phyloP scores from a whole-genome alignment of 1,140 invertebrate species.

The Aphelinus certus region DNA sequence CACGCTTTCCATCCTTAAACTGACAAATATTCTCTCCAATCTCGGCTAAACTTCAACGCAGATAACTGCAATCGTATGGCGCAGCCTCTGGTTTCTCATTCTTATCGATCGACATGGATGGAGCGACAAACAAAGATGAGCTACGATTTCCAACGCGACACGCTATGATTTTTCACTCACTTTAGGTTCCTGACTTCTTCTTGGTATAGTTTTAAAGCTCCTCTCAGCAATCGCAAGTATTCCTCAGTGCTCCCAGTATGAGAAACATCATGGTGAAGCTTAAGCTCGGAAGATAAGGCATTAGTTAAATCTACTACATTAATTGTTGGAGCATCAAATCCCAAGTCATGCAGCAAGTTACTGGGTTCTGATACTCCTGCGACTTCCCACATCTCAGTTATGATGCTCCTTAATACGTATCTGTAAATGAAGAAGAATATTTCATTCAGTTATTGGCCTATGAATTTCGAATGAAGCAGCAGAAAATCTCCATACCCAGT shows the following conservation, averaged over 20 bases:
- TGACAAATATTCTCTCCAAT: slow-evolving; percentile 42
- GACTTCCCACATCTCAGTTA: slow-evolving; percentile 79
- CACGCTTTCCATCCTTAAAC: slow-evolving; percentile 72
- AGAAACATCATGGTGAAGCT: slow-evolving; percentile 65
- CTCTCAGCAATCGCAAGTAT: slow-evolving; percentile 67
- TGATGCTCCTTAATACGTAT: slow-evolving; percentile 57
- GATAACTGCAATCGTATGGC: too few species aligned
- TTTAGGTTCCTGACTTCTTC: slow-evolving; percentile 70
- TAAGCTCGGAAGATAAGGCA: slow-evolving; percentile 79
- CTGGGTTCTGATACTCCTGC: slow-evolving; percentile 73
- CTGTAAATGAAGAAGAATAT: slow-evolving; percentile 40
- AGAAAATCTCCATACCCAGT: slow-evolving; percentile 46
- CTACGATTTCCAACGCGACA: too few species aligned
- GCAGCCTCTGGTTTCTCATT: too few species aligned
- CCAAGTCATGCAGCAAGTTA: slow-evolving; percentile 74
- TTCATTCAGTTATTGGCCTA: too few species aligned
- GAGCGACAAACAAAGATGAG: too few species aligned
- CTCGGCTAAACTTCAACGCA: background rate
- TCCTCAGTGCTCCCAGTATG: slow-evolving; percentile 58
- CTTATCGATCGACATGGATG: too few species aligned
- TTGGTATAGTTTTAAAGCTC: slow-evolving; percentile 69
- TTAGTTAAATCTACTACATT: slow-evolving; percentile 76
- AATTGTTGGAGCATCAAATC: slow-evolving; percentile 73
- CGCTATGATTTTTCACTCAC: slow-evolving; percentile 50
- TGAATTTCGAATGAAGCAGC: too few species aligned